Base-by-base conservation (phyloP, 2,113 vertebrate species). In the Bagarius yarrelli region DNA sequence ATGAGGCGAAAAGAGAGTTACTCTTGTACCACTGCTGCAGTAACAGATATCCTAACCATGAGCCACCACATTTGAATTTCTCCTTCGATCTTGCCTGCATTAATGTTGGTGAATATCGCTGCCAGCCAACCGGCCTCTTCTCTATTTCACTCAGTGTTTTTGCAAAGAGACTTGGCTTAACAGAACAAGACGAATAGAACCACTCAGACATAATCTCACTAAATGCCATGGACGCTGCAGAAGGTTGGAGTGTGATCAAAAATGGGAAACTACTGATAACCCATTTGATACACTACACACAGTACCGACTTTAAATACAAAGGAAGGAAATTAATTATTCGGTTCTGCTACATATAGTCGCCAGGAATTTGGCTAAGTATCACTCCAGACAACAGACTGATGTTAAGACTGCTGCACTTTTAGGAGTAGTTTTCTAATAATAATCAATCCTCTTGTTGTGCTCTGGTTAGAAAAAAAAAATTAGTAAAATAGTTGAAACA, bases 101-200 rank as follows among this genome's bases (percentile, higher is more conserved):
- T 8, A 70, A 53, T 16, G 21, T 30, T 36, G 9, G 27, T 59
- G 63, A 73, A 50, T 77, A 52, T 14, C 25, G 59, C 53, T 66
- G 16, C 27, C 69, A 50, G 36, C 67, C 36, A 32, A 53, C n/a
- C 1, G 18, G 23, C 40, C 79, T 73, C 69, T 63, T 40, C 69
- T 73, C 21, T 21, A 73, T 73, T 79, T 70, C 53, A 79, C 64
- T 57, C 32, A n/a, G 53, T 59, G 53, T 79, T 79, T 70, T 34
- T 79, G 52, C n/a, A 59, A 44, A 70, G 78, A n/a, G n/a, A 69
- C 64, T 25, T 44, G 63, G 32, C 15, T 67, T 30, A 32, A 25
- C 23, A 27, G 21, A 25, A 16, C 14, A 23, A 75, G 5, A 5
- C 50, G 19, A 30, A 34, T 34, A 27, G 53, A 75, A 59, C 18